Percentiles rank a stretch among this genome's conserved stretches.
phyloP scores from a whole-genome alignment of 2,888 invertebrate genomes.

The Plutella xylostella region DNA sequence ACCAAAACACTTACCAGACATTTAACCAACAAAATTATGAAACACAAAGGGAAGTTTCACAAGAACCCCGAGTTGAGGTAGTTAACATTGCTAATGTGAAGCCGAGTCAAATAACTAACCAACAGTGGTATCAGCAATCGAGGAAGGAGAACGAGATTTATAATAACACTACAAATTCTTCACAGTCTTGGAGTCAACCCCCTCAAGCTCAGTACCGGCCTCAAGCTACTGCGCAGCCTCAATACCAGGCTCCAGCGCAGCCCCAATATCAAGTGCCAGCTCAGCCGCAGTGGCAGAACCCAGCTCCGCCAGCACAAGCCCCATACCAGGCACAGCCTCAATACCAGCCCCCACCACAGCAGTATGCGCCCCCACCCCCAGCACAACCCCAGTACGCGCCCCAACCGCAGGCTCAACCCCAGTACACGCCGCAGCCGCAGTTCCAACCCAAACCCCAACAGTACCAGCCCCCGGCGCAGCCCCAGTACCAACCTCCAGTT shows the following conservation, averaged over 20 bases:
- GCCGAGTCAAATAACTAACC: conserved; percentile 54
- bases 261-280: neutral
- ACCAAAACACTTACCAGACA: conserved; percentile 2
- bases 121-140: conserved; percentile 54
- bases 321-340: conserved; percentile 22
- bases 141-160: conserved; percentile 38
- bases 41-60: conserved; percentile 40
- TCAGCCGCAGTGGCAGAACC: conserved; percentile 13
- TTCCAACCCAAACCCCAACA: conserved; percentile 26
- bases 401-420: conserved; percentile 12
- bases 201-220: conserved; percentile 14
- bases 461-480: conserved; percentile 21
- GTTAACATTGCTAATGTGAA: conserved; percentile 55
- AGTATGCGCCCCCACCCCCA: conserved; percentile 22
- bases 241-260: conserved; percentile 23
- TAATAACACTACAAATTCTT: conserved; percentile 34
- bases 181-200: conserved; percentile 26
- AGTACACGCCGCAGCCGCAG: conserved; percentile 16
- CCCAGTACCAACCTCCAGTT: conserved; percentile 21
- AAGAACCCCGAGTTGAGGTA: conserved; percentile 57
- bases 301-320: conserved; percentile 22
- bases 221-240: conserved; percentile 10
- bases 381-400: conserved; percentile 23
- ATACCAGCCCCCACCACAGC: conserved; percentile 25
- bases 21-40: conserved; percentile 37